A percentile compares a stretch with the other conserved stretches of the same genome.
Evolutionary conservation across 2,797 vertebrate species (phyloP).

Genomic region (Lemur catta): DNA sequence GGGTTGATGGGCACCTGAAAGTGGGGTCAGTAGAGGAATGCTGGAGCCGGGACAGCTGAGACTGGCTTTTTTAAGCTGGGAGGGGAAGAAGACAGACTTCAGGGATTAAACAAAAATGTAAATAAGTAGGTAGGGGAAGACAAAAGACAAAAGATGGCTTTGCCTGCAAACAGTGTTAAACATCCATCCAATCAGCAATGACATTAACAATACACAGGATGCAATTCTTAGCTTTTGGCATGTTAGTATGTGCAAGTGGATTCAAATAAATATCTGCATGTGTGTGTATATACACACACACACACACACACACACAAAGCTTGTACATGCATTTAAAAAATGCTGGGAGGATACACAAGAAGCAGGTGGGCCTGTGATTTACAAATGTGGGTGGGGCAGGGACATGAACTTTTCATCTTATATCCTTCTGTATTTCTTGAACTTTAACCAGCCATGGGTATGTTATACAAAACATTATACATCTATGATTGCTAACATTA

Average conservation of each 20-base stretch:
- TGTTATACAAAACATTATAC: background rate
- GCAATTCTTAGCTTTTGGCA: background rate
- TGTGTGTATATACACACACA: fast-evolving
- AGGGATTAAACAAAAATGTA: background rate
- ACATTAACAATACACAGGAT: background rate
- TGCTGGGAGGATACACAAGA: background rate
- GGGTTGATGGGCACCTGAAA: background rate
- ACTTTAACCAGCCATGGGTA: background rate
- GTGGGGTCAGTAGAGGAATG: background rate
- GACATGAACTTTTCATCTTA: background rate
- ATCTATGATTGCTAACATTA: background rate
- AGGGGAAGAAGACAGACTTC: background rate
- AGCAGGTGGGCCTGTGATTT: background rate
- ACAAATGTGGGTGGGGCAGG: background rate
- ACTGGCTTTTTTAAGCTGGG: background rate
- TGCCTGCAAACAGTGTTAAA: background rate
- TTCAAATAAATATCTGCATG: background rate
- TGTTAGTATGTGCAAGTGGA: background rate
- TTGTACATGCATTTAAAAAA: background rate
- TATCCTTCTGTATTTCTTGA: background rate
- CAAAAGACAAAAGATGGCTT: background rate
- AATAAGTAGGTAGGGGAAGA: background rate
- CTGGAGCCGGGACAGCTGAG: background rate
- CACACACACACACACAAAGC: background rate
- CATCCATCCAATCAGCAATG: background rate